These are phyloP conservation scores for Campylomormyrus numenius DNA, from an alignment of 2,113 vertebrate genomes.

Conservation along the genomic window DNA sequence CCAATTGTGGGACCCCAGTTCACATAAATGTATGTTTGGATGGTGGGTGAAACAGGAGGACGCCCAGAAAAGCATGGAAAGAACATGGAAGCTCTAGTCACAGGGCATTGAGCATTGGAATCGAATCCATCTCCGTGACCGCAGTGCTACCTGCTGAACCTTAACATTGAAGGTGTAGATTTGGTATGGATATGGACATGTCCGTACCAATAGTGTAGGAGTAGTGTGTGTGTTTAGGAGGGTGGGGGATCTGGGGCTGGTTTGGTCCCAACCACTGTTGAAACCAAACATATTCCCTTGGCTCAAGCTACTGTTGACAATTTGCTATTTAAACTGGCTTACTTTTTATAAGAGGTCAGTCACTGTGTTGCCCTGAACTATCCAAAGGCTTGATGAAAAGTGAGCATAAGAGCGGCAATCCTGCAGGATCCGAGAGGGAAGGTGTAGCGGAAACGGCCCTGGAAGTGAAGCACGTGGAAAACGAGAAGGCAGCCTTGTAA, in stretches of 20 bases:
- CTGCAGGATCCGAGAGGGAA: neutral
- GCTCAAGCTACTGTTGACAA: neutral
- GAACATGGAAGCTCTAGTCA: neutral
- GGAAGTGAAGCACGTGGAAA: neutral
- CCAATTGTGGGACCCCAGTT: neutral
- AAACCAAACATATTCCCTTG: neutral
- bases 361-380: neutral
- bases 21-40: neutral
- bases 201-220: neutral
- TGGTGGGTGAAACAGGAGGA: neutral
- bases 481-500: neutral
- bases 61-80: neutral
- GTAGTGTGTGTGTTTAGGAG: neutral
- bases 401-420: neutral
- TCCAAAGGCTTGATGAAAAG: neutral
- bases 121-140: neutral
- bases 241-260: neutral
- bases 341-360: neutral
- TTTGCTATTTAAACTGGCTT: neutral
- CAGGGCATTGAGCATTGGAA: neutral
- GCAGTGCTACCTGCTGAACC: neutral
- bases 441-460: neutral
- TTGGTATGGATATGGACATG: neutral
- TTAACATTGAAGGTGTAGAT: neutral
- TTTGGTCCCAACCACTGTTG: neutral